Evolutionary conservation across 2,888 invertebrate species (phyloP).

Genomic region (Dichetophora obliterata): DNA sequence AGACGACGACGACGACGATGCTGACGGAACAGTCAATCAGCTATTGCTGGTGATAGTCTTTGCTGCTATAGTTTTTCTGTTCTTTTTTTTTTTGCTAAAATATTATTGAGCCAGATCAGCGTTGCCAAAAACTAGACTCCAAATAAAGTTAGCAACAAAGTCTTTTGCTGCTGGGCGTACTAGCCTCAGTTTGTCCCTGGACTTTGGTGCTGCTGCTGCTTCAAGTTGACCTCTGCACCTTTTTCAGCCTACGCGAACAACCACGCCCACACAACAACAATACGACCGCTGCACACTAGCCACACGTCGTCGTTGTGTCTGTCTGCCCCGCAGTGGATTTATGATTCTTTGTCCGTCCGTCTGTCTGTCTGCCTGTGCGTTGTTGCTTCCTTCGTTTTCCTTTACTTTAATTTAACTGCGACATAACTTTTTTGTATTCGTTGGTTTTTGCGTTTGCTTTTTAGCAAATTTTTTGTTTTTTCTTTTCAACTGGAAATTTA

Average conservation of each 20-base stretch:
- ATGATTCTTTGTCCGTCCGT: conserved; percentile 13
- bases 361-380: conserved; percentile 21
- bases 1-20: no score
- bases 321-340: neutral
- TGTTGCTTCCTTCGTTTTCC: conserved; percentile 4
- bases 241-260: conserved; percentile 12
- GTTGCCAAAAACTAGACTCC: no score
- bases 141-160: no score
- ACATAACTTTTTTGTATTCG: conserved; percentile 23
- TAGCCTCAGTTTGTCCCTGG: neutral
- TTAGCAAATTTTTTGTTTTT: neutral
- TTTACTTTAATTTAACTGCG: conserved; percentile 32
- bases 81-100: no score
- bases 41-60: neutral
- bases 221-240: conserved; percentile 27
- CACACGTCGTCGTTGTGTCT: neutral
- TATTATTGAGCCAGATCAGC: neutral
- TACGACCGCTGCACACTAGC: conserved; percentile 13
- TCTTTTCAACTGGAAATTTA: neutral
- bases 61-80: no score
- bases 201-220: neutral
- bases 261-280: conserved; percentile 35
- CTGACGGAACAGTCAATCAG: neutral
- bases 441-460: neutral
- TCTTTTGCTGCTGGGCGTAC: no score